Base-by-base conservation (phyloP, 2,888 invertebrate species). In the Mellilla xanthometata region DNA sequence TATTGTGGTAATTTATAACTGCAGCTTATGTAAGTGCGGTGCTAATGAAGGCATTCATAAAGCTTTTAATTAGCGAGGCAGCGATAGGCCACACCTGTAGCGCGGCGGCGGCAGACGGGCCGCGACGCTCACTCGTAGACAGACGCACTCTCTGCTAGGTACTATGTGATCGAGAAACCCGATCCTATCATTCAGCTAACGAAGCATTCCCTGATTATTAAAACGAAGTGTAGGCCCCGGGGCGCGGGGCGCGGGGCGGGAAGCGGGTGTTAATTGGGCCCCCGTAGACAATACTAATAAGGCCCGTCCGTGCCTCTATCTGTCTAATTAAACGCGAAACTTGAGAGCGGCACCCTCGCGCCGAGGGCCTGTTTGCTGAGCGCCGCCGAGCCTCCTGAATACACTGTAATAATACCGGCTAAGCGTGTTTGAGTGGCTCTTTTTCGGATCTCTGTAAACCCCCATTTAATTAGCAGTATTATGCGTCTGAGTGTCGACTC, bases 261-360 rank as follows among this genome's bases (percentile, higher is more conserved):
- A n/a, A n/a, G 36, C 77, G 77, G 79, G 89, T 84, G 89, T 87
- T 89, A 88, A 88, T 89, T 89, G 88, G 87, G 87, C 87, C 84
- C 85, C 88, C 86, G 87, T 86, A 89, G 88, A 89, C 88, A 89
- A 89, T 89, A 88, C 88, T 89, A 89, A 89, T 89, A 89, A 89
- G 88, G 83, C 85, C 78, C 82, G 87, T 84, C 85, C 87, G 87
- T 84, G 87, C 83, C 77, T 87, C 87, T 88, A 87, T 88, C 88
- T 84, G 87, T 87, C 89, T 89, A 88, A 88, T 88, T 88, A 89
- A 88, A 89, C 83, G 87, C 85, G 87, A 87, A 89, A 88, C 89
- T 88, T 81, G 88, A 88, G 88, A 86, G 86, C 78, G 85, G 88
- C 81, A 83, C 88, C 86, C 87, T 88, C 77, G 65, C 78, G 79